Evolutionary conservation across 1,140 invertebrate species (phyloP), one percentile per base, ranked within the genome.

Genomic region (Riptortus pedestris): DNA sequence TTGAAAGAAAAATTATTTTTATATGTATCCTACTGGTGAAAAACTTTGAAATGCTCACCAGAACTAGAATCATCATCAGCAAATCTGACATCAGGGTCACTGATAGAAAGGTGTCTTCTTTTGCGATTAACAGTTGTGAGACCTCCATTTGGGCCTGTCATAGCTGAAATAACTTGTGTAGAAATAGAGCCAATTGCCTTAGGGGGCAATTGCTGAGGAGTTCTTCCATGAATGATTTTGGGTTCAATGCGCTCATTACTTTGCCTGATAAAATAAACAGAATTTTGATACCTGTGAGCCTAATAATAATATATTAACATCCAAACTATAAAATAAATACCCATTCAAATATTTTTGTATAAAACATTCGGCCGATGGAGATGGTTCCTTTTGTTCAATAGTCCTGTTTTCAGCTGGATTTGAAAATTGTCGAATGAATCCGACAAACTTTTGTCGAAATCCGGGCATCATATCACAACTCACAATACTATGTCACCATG

Each of bases 121-220:
- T 79, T 79, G 27, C 81, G 72, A 73, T 84, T 85, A 5, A 90
- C 86, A 16, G 83, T 82, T 1, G 85, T 86, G 12, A 89, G 78
- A 5, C 86, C 88, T 59, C 85, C 85, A 66, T 86, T 82, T 1
- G 88, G 88, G 2, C 88, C 88, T 5, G 87, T 89, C 68, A 80
- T 82, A 33, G 86, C 83, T 18, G 85, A 80, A 28, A 83, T 74
- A 43, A 89, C 78, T 68, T 74, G 66, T 72, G 60, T 63, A 14
- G 64, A 62, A 2, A 69, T 29, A 2, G 65, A 61, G 1, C 74
- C 79, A 18, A 86, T 69, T 52, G 78, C 73, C 47, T 78, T 78
- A 27, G 78, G 77, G 16, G 84, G 84, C 59, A 86, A 73, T 69
- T 85, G 83, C 33, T 83, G 81, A 38, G 83, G 81, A 69, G 79